A percentile compares a stretch with the other conserved stretches of the same genome.
Conservation (phyloP, 1,140 invertebrate genomes). For the Drosophila sucinea region DNA sequence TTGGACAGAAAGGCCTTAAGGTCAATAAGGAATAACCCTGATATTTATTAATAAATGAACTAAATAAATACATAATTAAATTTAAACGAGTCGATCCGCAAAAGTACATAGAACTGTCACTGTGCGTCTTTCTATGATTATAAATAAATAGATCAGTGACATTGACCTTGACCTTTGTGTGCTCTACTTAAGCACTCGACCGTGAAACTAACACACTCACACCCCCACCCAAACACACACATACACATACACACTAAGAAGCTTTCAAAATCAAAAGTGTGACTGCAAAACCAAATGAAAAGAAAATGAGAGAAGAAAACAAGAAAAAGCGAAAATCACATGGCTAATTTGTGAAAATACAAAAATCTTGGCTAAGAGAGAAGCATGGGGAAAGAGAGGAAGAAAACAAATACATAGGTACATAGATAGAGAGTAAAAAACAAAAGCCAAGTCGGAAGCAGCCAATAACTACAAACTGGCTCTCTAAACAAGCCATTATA, state of each 20-base stretch:
- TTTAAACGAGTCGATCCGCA: too few species aligned
- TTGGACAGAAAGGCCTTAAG: too few species aligned
- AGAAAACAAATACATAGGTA: background rate
- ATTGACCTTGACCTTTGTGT: conserved; percentile 62
- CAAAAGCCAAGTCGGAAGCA: conserved; percentile 27
- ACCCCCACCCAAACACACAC: conserved; percentile 11
- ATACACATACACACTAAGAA: conserved; percentile 24
- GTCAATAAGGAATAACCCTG: too few species aligned
- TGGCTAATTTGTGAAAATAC: conserved; percentile 27
- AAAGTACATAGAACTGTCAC: background rate
- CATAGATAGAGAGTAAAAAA: background rate
- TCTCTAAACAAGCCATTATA: conserved; percentile 53
- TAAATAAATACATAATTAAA: too few species aligned
- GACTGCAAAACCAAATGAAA: conserved; percentile 52
- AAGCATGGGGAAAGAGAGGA: background rate
- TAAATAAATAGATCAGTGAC: conserved; percentile 30
- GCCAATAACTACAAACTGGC: conserved; percentile 24
- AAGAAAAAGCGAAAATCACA: conserved; percentile 43
- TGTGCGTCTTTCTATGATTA: conserved; percentile 8
- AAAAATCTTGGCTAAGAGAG: background rate
- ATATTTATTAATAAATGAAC: too few species aligned
- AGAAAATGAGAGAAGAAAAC: conserved; percentile 23
- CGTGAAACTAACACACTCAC: conserved; percentile 18
- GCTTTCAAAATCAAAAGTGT: conserved; percentile 58
- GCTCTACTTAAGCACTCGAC: conserved; percentile 52